Evolutionary conservation across 1,140 invertebrate species (phyloP), one percentile per base, ranked within the genome.

Genomic region (Drosophila nigrodunni): DNA sequence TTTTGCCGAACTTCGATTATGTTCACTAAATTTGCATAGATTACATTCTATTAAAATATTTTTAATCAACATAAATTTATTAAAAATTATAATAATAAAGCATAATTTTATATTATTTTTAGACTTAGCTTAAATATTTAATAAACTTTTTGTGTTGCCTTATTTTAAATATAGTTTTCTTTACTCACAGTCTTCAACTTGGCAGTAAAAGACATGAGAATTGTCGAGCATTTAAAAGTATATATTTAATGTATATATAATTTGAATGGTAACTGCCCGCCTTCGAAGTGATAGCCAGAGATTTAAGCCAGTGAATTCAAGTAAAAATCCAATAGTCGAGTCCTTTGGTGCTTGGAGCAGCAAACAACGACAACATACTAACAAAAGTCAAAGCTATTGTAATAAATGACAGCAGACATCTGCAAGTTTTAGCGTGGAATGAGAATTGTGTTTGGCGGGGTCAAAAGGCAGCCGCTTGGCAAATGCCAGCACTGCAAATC

Each of bases 361-460:
- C 71, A 64, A 71, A 69, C 70, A 77, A 68, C 66, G 85, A 74
- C 85, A 85, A 89, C 85, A 91, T 78, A 90, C 86, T 83, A 90
- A 80, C 90, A 90, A 79, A 91, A 91, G 90, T 91, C 90, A 91
- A 90, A 91, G 90, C 90, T 90, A 91, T 91, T 91, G 90, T 91
- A 90, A 91, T 91, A 91, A 91, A 91, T 91, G 90, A 91, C 90
- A 91, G 89, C 89, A 88, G 90, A 88, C 90, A 91, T 81, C 86
- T 90, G 82, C 74, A 78, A 90, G 49, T 41, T 65, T 30, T 49
- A 55, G 59, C 37, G 5, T 41, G 47, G 49, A 80, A 61, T 21
- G 21, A 30, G 41, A 41, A 30, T 34, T n/a, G 46, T 37, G 39
- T 55, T 64, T 50, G 69, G 59, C 25, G 46, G 18, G 57, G 54